Conservation (phyloP, 2,113 vertebrate species). For the Tylochromis polylepis region DNA sequence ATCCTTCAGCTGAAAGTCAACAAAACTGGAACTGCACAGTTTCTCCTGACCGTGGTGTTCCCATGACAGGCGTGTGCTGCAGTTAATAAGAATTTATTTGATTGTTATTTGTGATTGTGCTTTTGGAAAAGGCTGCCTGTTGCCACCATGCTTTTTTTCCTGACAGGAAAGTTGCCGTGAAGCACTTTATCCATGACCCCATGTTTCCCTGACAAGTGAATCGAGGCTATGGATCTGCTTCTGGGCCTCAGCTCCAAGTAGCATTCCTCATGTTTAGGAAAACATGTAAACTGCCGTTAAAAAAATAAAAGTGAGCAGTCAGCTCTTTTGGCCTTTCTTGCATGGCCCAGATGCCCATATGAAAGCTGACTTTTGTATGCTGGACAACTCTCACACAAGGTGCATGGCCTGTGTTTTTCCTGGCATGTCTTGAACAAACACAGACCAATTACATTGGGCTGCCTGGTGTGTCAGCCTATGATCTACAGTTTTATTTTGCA, state of each 20-base stretch:
- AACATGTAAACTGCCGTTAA: conserved; percentile 61
- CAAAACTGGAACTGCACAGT: not conserved
- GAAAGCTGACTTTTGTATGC: conserved; percentile 70
- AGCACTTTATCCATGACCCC: conserved; percentile 58
- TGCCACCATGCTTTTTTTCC: conserved; percentile 15
- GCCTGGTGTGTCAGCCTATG: conserved; percentile 47
- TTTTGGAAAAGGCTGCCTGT: conserved; percentile 32
- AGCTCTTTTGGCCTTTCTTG: conserved; percentile 53
- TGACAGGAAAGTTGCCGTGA: conserved; percentile 43
- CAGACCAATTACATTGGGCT: conserved; percentile 46
- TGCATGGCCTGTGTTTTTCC: conserved; percentile 59
- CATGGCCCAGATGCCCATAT: conserved; percentile 45
- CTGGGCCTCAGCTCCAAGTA: conserved; percentile 37
- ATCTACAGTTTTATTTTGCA: conserved; percentile 60
- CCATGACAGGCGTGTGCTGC: not conserved
- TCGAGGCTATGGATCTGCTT: conserved; percentile 45
- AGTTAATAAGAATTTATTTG: not conserved
- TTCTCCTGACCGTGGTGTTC: not conserved
- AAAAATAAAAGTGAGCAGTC: conserved; percentile 62
- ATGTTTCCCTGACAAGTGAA: conserved; percentile 61
- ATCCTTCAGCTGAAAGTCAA: conserved; percentile 9
- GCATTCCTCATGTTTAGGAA: conserved; percentile 67
- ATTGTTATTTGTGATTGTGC: conserved; percentile 41
- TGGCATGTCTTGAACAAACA: conserved; percentile 66
- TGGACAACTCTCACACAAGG: conserved; percentile 42